Conservation (phyloP, 2,888 invertebrate species). For the Theodoxus fluviatilis region DNA sequence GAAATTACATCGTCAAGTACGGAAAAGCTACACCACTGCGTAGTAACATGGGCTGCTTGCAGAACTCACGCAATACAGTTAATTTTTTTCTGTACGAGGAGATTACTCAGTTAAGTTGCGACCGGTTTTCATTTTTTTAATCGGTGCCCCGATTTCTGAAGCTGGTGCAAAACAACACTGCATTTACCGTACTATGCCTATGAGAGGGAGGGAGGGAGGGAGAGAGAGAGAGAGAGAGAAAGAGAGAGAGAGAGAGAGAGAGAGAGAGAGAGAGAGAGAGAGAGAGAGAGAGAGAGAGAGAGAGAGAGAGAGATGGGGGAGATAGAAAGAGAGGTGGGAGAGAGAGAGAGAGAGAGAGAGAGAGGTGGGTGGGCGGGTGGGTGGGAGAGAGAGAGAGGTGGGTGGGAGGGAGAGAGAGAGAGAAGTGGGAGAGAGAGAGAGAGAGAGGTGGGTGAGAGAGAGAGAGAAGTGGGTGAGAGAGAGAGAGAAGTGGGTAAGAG, state of each 20-base stretch:
- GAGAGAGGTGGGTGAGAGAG: constrained; percentile 11
- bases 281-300: not conserved
- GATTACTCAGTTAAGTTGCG: too few species aligned
- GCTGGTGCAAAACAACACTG: constrained; percentile 62
- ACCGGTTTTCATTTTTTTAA: too few species aligned
- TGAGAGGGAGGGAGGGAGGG: constrained; percentile 1
- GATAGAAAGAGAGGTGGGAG: constrained; percentile 10
- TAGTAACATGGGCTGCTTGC: too few species aligned
- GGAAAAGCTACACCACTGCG: too few species aligned
- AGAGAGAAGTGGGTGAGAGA: not conserved
- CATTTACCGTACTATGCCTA: not conserved
- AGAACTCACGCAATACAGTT: too few species aligned
- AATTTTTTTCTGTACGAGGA: too few species aligned
- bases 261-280: not conserved
- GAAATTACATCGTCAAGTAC: too few species aligned
- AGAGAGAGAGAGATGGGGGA: not conserved
- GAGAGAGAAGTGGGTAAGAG: too few species aligned
- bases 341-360: constrained; percentile 10
- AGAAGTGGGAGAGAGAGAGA: constrained; percentile 3
- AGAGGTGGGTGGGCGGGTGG: too few species aligned
- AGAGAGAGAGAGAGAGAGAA: not conserved
- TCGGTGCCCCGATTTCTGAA: constrained; percentile 93
- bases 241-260: constrained; percentile 11
- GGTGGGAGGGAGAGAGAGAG: too few species aligned
- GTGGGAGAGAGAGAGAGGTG: too few species aligned